These are phyloP conservation scores for Eulemur rufifrons DNA, from an alignment of 2,113 vertebrate genomes.

Conservation along the genomic window DNA sequence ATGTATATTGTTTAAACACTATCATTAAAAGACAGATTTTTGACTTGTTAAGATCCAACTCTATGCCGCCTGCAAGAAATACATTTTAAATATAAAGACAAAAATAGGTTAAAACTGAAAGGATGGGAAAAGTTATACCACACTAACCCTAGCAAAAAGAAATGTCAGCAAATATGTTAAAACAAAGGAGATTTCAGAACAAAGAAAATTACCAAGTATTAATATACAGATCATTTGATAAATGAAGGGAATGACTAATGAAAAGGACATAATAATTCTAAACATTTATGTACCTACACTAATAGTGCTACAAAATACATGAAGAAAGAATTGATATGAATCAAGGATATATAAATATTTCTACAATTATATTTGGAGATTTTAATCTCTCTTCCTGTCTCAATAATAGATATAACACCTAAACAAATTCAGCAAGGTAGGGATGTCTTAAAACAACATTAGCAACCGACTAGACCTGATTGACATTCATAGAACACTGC, in stretches of 20 bases:
- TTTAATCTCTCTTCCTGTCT: not conserved
- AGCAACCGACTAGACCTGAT: not conserved
- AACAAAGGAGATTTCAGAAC: not conserved
- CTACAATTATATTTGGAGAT: not conserved
- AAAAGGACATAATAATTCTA: not conserved
- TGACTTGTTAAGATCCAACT: too few relatives aligned
- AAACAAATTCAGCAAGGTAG: not conserved
- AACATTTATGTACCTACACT: not conserved
- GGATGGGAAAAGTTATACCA: not conserved
- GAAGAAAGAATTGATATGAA: not conserved
- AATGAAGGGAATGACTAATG: not conserved
- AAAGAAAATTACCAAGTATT: not conserved
- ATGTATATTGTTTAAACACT: too few relatives aligned
- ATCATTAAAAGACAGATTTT: too few relatives aligned
- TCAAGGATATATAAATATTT: not conserved
- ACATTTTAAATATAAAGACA: too few relatives aligned
- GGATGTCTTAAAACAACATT: not conserved
- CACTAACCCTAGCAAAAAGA: not conserved
- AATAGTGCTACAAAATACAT: not conserved
- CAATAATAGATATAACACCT: not conserved
- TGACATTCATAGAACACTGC: not conserved
- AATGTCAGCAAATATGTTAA: not conserved
- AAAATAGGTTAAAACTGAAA: too few relatives aligned
- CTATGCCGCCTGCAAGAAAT: too few relatives aligned
- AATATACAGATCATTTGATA: too few relatives aligned